Percentiles rank a stretch among this genome's conserved stretches.
phyloP scores from a whole-genome alignment of 2,888 invertebrate genomes.

The Pheosia gnoma region DNA sequence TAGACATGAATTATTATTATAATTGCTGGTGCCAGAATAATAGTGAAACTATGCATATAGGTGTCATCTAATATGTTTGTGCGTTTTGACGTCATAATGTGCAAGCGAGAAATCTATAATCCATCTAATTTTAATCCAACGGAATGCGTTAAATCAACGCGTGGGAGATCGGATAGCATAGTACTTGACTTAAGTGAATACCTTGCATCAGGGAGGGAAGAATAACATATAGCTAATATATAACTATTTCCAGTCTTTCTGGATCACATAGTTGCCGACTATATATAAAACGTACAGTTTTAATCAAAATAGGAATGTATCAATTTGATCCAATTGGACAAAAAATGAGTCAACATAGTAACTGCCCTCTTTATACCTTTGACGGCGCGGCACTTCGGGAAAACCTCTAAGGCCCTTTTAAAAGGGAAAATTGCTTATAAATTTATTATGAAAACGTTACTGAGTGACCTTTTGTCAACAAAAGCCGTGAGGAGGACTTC shows the following conservation, averaged over 20 bases:
- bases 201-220: not conserved
- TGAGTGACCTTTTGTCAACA: not conserved
- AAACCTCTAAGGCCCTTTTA: conserved; percentile 6
- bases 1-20: not conserved
- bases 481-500: not conserved
- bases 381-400: conserved; percentile 1
- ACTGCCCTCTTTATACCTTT: conserved; percentile 6
- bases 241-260: too few relatives aligned
- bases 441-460: not conserved
- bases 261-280: too few relatives aligned
- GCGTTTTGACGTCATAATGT: not conserved
- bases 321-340: too few relatives aligned
- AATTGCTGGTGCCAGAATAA: not conserved
- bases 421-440: conserved; percentile 13
- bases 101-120: not conserved
- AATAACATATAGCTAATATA: too few relatives aligned
- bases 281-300: too few relatives aligned
- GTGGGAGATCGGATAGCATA: not conserved
- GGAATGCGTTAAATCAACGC: not conserved
- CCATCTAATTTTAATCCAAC: not conserved
- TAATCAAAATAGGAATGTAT: too few relatives aligned
- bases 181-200: not conserved
- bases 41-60: not conserved
- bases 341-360: not conserved
- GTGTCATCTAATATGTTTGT: not conserved